Conservation (phyloP, 2,113 vertebrate genomes). For the Ellobius talpinus region DNA sequence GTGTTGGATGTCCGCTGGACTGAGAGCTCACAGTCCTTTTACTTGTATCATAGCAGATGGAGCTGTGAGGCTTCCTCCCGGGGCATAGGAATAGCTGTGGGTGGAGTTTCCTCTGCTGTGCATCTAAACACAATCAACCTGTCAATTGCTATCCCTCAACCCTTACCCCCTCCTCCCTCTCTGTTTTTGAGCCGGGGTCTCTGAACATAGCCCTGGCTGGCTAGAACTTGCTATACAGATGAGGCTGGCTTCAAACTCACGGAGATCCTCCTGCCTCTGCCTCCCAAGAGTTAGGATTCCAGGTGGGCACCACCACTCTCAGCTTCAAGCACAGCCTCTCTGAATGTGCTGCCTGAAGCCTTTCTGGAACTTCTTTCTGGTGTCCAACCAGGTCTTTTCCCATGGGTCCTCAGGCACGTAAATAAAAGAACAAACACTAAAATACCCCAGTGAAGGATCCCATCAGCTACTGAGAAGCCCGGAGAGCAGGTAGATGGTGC, state of each 20-base stretch:
- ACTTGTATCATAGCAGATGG: not conserved
- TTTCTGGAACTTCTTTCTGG: not conserved
- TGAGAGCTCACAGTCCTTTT: not conserved
- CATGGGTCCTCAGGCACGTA: not conserved
- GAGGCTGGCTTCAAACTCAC: not conserved
- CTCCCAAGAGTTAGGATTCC: not conserved
- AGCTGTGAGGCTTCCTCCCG: not conserved
- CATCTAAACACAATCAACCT: not conserved
- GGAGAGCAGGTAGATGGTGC: not conserved
- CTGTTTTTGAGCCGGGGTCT: not conserved
- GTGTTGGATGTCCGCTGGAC: not conserved
- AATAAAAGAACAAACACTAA: not conserved
- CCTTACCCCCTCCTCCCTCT: not conserved
- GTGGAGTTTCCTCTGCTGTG: not conserved
- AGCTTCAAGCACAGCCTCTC: not conserved
- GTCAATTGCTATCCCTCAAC: not conserved
- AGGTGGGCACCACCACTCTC: not conserved
- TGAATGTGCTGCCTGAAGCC: not conserved
- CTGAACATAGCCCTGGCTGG: not conserved
- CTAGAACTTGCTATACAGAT: not conserved
- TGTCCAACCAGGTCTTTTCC: not conserved
- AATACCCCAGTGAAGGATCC: not conserved
- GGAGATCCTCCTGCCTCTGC: not conserved
- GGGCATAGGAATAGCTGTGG: not conserved
- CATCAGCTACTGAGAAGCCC: not conserved